Conservation (phyloP, 2,113 vertebrate species). For the Gnathonemus echidnorhynchus region DNA sequence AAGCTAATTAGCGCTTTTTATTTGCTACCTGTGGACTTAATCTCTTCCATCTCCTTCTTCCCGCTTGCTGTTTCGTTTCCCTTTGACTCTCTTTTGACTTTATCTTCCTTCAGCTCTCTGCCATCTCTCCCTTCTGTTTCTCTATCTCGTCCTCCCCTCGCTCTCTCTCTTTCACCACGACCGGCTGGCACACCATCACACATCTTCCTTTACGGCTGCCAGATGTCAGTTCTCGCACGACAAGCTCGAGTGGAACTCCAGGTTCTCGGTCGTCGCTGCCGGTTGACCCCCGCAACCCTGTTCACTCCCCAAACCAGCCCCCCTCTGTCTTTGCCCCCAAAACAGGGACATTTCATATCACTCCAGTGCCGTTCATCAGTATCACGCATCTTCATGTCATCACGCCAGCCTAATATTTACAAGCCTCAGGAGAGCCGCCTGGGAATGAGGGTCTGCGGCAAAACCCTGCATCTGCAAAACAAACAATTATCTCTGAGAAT, state of each 20-base stretch:
- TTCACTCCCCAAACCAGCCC: neutral
- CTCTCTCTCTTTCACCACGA: conserved; percentile 28
- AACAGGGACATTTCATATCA: neutral
- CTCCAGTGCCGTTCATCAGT: neutral
- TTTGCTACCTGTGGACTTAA: neutral
- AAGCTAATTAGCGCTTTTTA: neutral
- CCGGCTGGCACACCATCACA: conserved; percentile 43
- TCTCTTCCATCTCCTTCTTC: conserved; percentile 12
- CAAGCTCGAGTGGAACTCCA: neutral
- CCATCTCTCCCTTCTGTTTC: neutral
- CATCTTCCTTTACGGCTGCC: conserved; percentile 26
- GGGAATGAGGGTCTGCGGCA: neutral
- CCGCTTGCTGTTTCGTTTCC: neutral
- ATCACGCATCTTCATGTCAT: neutral
- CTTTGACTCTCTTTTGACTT: neutral
- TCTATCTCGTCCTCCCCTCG: conserved; percentile 29
- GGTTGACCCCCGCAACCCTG: neutral
- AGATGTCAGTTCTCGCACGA: neutral
- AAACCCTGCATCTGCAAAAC: neutral
- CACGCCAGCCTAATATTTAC: neutral
- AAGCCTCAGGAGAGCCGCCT: neutral
- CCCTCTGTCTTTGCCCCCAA: neutral
- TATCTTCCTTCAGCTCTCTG: neutral
- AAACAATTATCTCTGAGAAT: neutral
- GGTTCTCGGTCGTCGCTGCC: neutral